Evolutionary conservation across 2,797 vertebrate genomes (phyloP).

Genomic region (Pseudotriccus pelzelni): DNA sequence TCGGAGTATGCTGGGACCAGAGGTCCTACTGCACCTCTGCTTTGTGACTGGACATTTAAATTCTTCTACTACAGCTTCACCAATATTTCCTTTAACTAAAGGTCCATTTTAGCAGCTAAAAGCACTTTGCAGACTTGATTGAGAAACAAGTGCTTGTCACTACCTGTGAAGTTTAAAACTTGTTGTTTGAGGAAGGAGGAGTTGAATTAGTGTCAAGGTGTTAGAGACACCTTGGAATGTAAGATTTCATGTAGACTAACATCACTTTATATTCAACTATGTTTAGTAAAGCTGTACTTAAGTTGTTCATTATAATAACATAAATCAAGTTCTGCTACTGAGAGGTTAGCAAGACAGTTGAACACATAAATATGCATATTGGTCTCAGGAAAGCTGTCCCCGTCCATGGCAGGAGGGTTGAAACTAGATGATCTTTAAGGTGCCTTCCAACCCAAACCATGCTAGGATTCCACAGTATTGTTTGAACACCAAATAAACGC

Average conservation of each 20-base stretch:
- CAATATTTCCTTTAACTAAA: not conserved
- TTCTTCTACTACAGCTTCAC: not conserved
- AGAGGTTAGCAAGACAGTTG: not conserved
- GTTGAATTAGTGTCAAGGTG: not conserved
- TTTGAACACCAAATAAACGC: not conserved
- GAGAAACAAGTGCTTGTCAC: not conserved
- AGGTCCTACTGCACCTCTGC: not conserved
- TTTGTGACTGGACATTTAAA: not conserved
- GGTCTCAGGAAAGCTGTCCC: too few species aligned
- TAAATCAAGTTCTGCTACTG: not conserved
- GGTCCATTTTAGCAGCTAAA: not conserved
- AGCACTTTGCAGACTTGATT: not conserved
- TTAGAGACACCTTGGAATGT: not conserved
- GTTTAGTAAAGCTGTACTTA: not conserved
- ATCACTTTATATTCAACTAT: not conserved
- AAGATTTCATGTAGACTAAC: not conserved
- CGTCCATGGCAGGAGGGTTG: too few species aligned
- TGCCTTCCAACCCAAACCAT: too few species aligned
- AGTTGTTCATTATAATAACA: not conserved
- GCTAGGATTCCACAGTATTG: not conserved
- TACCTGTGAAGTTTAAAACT: not conserved
- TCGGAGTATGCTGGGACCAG: not conserved
- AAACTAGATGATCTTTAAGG: not conserved
- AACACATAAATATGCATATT: not conserved
- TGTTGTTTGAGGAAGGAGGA: not conserved